A percentile compares a stretch with the other conserved stretches of the same genome.
phyloP scores from a whole-genome alignment of 2,888 invertebrate species.

The Protonemura montana region DNA sequence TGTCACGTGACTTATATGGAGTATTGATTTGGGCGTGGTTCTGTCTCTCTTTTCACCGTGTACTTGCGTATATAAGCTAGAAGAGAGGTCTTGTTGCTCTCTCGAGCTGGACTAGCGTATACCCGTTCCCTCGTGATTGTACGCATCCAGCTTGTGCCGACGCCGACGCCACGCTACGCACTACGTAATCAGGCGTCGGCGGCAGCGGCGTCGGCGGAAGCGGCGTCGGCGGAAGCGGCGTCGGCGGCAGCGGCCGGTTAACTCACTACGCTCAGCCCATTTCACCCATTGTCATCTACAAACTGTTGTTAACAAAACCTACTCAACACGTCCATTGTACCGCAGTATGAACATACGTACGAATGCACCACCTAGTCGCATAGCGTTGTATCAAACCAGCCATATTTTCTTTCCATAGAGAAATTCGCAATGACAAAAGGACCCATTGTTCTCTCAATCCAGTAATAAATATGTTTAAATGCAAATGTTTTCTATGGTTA shows the following conservation, averaged over 20 bases:
- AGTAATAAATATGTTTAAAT: background rate
- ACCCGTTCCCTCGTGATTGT: background rate
- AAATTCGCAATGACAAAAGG: background rate
- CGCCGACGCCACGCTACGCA: background rate
- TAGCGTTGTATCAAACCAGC: background rate
- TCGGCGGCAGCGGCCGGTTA: background rate
- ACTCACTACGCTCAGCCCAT: background rate
- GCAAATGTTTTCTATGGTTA: background rate
- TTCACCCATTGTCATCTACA: background rate
- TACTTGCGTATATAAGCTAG: background rate
- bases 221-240: background rate
- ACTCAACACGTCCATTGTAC: background rate
- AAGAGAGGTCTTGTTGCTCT: background rate
- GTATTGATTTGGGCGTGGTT: constrained; percentile 45
- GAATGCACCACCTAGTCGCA: background rate
- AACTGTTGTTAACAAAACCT: background rate
- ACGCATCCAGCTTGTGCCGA: background rate
- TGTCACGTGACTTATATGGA: constrained; percentile 40
- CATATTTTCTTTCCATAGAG: background rate
- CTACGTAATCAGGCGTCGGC: background rate
- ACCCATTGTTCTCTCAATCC: background rate
- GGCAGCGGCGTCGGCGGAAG: background rate
- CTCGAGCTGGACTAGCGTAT: background rate
- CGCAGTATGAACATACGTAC: background rate
- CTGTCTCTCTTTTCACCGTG: constrained; percentile 33